phyloP scores from a whole-genome alignment of 2,113 vertebrate genomes.

The Trinectes maculatus region DNA sequence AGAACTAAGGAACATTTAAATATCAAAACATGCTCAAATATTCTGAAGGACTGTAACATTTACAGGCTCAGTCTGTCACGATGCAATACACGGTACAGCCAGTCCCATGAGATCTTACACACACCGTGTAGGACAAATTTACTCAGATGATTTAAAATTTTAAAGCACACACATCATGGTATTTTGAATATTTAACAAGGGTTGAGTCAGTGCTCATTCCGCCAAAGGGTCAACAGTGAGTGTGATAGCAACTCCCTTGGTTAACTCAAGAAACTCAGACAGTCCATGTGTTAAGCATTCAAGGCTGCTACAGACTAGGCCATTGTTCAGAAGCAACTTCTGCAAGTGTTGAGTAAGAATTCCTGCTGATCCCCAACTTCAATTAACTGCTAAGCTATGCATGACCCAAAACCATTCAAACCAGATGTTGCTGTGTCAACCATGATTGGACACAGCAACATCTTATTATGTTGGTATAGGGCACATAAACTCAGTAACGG shows the following conservation, averaged over 20 bases:
- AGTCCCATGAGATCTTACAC: too few species aligned
- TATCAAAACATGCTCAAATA: too few species aligned
- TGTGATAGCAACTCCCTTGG: background rate
- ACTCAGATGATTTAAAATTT: too few species aligned
- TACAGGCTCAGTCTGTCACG: too few species aligned
- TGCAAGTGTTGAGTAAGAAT: conserved; percentile 43
- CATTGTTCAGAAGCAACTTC: conserved; percentile 37
- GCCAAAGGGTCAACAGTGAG: background rate
- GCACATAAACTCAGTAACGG: background rate
- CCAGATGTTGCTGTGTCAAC: too few species aligned
- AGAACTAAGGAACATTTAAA: too few species aligned
- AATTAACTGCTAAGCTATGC: conserved; percentile 58
- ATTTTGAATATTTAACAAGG: background rate
- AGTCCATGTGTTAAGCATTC: background rate
- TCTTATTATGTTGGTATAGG: too few species aligned
- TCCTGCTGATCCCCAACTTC: background rate
- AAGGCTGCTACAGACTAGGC: conserved; percentile 5
- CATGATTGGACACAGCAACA: background rate
- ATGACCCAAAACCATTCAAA: conserved; percentile 21
- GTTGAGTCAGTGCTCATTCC: conserved; percentile 4
- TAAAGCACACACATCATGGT: background rate
- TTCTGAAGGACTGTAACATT: too few species aligned
- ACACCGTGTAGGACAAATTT: too few species aligned
- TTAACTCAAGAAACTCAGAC: conserved; percentile 1
- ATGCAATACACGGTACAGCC: too few species aligned